Evolutionary conservation across 2,113 vertebrate species (phyloP).

Genomic region (Rattus rattus): DNA sequence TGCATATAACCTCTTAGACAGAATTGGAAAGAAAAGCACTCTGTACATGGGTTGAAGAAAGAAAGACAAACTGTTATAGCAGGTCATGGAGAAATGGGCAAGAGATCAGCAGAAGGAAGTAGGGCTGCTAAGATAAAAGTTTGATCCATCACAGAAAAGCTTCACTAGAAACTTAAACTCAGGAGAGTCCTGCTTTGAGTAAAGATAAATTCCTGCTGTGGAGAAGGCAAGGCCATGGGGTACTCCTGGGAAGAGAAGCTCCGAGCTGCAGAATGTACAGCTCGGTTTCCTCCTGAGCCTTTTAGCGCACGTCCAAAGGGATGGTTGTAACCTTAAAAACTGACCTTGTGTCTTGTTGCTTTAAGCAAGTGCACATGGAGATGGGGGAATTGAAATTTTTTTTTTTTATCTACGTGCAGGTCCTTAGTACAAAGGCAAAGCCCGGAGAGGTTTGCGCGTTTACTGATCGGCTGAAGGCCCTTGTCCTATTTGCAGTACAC

Average conservation of each 20-base stretch:
- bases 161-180: not conserved
- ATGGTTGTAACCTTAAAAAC: not conserved
- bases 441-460: not conserved
- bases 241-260: not conserved
- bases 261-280: not conserved
- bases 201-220: not conserved
- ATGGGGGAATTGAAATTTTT: not conserved
- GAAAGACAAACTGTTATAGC: not conserved
- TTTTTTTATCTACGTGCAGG: not conserved
- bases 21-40: conserved; percentile 19
- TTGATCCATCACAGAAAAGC: conserved; percentile 23
- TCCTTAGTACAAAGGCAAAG: conserved; percentile 5
- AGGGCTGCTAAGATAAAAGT: conserved; percentile 12
- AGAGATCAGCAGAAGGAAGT: not conserved
- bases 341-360: not conserved
- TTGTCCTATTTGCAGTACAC: conserved; percentile 24
- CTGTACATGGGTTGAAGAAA: not conserved
- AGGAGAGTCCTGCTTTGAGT: not conserved
- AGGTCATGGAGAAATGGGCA: not conserved
- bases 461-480: conserved; percentile 3
- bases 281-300: not conserved
- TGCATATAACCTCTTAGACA: not conserved
- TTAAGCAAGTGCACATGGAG: not conserved
- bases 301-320: not conserved
- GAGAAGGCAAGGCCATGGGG: not conserved